These are phyloP conservation scores for Octodon degus DNA, from an alignment of 2,113 vertebrate species.

Conservation along the genomic window DNA sequence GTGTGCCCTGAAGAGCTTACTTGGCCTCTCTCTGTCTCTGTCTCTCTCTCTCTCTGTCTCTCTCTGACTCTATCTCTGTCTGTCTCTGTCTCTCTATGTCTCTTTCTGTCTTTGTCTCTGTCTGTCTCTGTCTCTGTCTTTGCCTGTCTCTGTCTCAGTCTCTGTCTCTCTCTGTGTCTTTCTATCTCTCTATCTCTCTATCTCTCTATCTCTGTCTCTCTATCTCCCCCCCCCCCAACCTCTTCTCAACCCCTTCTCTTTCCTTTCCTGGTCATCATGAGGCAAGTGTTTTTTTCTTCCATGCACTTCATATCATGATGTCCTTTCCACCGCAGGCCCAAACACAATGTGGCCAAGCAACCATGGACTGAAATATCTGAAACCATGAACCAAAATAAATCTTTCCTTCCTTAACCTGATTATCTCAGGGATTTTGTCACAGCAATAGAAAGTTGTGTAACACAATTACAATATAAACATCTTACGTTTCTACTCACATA, in stretches of 20 bases:
- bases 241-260: too few species aligned
- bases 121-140: too few species aligned
- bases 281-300: background rate
- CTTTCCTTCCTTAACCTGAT: background rate
- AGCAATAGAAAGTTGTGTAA: background rate
- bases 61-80: background rate
- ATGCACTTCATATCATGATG: background rate
- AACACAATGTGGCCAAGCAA: background rate
- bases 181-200: too few species aligned
- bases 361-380: background rate
- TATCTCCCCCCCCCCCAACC: too few species aligned
- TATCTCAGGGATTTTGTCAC: background rate
- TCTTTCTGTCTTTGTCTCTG: background rate
- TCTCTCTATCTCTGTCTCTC: background rate
- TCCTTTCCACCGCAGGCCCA: background rate
- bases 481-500: background rate
- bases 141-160: too few species aligned
- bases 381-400: background rate
- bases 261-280: background rate
- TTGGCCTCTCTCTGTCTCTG: too few species aligned
- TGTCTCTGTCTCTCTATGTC: too few species aligned
- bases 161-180: background rate
- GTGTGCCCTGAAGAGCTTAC: background rate
- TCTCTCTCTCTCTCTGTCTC: background rate
- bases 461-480: background rate